Conservation (phyloP, 2,888 invertebrate species). For the Napeogenes sylphis region DNA sequence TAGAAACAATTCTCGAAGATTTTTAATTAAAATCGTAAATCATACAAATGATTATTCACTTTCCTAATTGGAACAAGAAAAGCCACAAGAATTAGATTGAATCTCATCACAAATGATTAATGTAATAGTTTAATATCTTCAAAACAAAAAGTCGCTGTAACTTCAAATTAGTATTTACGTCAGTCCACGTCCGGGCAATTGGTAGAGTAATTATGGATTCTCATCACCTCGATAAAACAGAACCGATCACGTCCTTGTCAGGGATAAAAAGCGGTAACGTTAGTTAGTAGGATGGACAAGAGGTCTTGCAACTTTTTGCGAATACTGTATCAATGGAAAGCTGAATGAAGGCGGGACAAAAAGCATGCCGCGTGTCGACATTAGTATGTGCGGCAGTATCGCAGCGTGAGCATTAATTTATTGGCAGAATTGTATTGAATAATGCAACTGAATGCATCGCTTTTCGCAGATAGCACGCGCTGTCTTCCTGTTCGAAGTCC, state of each 20-base stretch:
- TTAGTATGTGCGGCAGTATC: constrained; percentile 69
- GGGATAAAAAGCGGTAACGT: constrained; percentile 56
- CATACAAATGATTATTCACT: background rate
- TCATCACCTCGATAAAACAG: constrained; percentile 52
- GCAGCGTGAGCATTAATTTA: constrained; percentile 74
- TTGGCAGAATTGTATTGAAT: constrained; percentile 71
- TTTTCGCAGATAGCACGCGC: constrained; percentile 57
- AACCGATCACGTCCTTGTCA: constrained; percentile 65
- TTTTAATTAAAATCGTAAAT: too few species aligned
- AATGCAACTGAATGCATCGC: constrained; percentile 55
- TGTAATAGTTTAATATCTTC: constrained; percentile 18
- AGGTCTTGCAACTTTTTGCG: constrained; percentile 58
- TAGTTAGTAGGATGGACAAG: constrained; percentile 56
- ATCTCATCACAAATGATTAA: background rate
- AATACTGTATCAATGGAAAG: constrained; percentile 65
- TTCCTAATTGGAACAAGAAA: background rate
- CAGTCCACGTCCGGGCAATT: constrained; percentile 31
- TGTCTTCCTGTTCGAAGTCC: constrained; percentile 49
- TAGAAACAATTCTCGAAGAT: too few species aligned
- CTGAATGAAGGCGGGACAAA: constrained; percentile 69
- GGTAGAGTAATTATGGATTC: constrained; percentile 55
- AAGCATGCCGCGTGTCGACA: constrained; percentile 67
- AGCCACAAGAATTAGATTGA: background rate
- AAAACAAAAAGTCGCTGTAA: constrained; percentile 27
- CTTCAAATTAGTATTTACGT: constrained; percentile 25